phyloP scores from a whole-genome alignment of 2,113 vertebrate genomes.

The Noctilio leporinus region DNA sequence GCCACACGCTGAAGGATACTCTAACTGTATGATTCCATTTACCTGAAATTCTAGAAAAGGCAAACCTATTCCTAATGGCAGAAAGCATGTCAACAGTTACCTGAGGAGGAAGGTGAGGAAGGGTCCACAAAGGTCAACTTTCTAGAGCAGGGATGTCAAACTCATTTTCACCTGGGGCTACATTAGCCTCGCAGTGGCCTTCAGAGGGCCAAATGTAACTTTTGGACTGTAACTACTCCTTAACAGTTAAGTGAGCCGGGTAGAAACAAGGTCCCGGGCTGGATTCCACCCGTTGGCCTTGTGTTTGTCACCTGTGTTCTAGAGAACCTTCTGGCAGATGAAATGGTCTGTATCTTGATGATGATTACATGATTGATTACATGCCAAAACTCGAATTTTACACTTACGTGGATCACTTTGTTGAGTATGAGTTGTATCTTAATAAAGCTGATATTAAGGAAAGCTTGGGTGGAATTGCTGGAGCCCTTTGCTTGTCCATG shows the following conservation, averaged over 20 bases:
- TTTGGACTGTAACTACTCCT: no score
- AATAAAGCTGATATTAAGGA: neutral
- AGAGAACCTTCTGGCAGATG: neutral
- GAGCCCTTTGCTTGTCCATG: neutral
- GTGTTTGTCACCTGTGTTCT: no score
- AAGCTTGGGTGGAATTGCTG: neutral
- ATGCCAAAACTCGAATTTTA: neutral
- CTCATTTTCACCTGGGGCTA: no score
- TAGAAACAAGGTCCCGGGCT: no score
- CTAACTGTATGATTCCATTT: neutral
- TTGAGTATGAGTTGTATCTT: neutral
- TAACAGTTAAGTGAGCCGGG: no score
- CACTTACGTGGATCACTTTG: neutral
- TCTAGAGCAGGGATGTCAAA: no score
- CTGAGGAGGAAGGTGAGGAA: neutral
- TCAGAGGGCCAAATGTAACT: no score
- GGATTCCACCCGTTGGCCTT: no score
- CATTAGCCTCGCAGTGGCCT: no score
- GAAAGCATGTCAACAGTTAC: neutral
- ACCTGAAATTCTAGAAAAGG: neutral
- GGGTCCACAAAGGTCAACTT: neutral
- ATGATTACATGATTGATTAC: neutral
- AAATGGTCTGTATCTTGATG: neutral
- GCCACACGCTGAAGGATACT: neutral
- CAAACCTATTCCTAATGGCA: neutral